Evolutionary conservation across 1,140 invertebrate genomes (phyloP).

Genomic region (Sipha flava): DNA sequence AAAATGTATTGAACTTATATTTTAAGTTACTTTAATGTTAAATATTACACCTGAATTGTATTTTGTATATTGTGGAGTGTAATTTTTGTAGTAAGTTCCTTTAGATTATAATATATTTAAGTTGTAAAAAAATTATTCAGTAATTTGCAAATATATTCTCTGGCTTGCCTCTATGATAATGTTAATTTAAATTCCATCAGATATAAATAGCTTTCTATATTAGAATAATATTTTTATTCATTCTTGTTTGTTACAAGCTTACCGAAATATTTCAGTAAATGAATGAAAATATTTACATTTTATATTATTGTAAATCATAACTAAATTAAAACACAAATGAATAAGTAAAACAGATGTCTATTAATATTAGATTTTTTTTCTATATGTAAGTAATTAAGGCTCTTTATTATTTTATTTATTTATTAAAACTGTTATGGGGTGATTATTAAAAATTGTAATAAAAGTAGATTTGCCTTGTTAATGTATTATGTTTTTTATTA

Average conservation of each 20-base stretch:
- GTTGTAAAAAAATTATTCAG: neutral
- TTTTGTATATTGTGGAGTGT: neutral
- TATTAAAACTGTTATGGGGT: constrained; percentile 23
- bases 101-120: neutral
- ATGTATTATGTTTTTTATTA: neutral
- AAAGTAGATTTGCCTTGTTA: constrained; percentile 20
- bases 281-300: neutral
- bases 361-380: neutral
- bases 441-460: constrained; percentile 12
- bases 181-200: neutral
- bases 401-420: constrained; percentile 22
- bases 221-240: neutral
- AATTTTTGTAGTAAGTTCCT: constrained; percentile 11
- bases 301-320: neutral
- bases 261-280: neutral
- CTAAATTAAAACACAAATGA: neutral
- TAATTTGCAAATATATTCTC: neutral
- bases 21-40: neutral
- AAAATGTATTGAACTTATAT: neutral
- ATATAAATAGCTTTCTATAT: neutral
- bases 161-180: neutral
- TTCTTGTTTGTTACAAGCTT: neutral
- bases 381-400: neutral
- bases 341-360: neutral
- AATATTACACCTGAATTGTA: neutral